Conservation (phyloP, 2,797 vertebrate genomes). For the Pipistrellus pygmaeus region DNA sequence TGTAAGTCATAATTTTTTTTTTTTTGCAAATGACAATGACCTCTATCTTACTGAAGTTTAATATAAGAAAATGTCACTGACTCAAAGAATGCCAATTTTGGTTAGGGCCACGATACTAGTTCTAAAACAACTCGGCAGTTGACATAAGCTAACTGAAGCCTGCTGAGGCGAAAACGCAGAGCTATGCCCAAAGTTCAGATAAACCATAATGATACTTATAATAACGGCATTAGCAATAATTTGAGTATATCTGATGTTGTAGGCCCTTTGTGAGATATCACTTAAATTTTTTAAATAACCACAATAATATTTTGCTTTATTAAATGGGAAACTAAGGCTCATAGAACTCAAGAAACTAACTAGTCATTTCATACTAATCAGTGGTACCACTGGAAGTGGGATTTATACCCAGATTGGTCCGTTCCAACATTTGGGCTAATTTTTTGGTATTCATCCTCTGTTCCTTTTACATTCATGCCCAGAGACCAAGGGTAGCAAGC, state of each 20-base stretch:
- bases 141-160: background rate
- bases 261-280: background rate
- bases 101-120: background rate
- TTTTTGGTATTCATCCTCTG: background rate
- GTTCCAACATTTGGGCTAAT: background rate
- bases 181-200: background rate
- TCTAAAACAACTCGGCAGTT: background rate
- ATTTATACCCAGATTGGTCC: background rate
- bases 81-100: background rate
- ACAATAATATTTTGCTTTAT: slow-evolving; percentile 37
- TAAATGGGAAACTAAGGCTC: background rate
- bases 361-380: background rate
- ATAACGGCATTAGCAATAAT: background rate
- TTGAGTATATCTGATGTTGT: background rate
- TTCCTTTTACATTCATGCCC: background rate
- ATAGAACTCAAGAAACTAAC: slow-evolving; percentile 3
- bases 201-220: background rate
- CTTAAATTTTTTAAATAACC: slow-evolving; percentile 3
- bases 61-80: slow-evolving; percentile 25
- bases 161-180: background rate
- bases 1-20: background rate
- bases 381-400: background rate
- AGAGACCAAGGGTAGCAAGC: background rate
- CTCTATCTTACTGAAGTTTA: slow-evolving; percentile 28
- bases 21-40: background rate